Percentiles rank a stretch among this genome's conserved stretches.
phyloP scores from a whole-genome alignment of 2,113 vertebrate species.

The Macrotis lagotis region DNA sequence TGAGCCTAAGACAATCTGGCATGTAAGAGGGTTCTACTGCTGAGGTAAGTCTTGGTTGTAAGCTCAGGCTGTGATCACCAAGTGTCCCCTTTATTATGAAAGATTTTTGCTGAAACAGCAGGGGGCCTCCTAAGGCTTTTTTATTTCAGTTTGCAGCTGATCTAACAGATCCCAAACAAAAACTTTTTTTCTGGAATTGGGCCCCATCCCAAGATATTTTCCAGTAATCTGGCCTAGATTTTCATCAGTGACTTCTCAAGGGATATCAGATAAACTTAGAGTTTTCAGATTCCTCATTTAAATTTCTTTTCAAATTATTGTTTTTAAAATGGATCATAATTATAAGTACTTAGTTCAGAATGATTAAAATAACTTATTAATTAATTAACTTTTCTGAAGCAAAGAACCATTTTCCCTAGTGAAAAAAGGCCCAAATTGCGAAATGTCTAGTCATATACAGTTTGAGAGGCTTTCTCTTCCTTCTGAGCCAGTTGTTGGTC shows the following conservation, averaged over 20 bases:
- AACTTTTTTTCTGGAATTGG: not conserved
- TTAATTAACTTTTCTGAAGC: too few relatives aligned
- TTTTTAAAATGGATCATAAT: too few relatives aligned
- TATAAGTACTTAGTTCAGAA: too few relatives aligned
- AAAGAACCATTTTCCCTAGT: too few relatives aligned
- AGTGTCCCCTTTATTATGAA: not conserved
- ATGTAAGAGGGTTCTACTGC: too few relatives aligned
- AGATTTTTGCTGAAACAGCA: not conserved
- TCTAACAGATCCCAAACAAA: not conserved
- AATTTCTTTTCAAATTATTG: not conserved
- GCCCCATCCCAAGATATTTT: not conserved
- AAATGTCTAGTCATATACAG: too few relatives aligned
- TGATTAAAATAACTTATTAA: too few relatives aligned
- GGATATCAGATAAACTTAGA: not conserved
- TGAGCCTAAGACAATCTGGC: too few relatives aligned
- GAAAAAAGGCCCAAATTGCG: too few relatives aligned
- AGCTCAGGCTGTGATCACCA: not conserved
- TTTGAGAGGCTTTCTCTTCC: too few relatives aligned
- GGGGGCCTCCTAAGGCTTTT: not conserved
- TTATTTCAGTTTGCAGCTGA: not conserved
- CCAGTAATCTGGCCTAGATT: not conserved
- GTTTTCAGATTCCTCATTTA: not conserved
- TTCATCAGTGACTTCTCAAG: not conserved
- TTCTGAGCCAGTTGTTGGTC: too few relatives aligned
- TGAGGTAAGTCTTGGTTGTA: too few relatives aligned